Percentiles rank a stretch among this genome's conserved stretches.
Conservation (phyloP, 2,797 vertebrate genomes). For the Chaetodon trifasciatus region DNA sequence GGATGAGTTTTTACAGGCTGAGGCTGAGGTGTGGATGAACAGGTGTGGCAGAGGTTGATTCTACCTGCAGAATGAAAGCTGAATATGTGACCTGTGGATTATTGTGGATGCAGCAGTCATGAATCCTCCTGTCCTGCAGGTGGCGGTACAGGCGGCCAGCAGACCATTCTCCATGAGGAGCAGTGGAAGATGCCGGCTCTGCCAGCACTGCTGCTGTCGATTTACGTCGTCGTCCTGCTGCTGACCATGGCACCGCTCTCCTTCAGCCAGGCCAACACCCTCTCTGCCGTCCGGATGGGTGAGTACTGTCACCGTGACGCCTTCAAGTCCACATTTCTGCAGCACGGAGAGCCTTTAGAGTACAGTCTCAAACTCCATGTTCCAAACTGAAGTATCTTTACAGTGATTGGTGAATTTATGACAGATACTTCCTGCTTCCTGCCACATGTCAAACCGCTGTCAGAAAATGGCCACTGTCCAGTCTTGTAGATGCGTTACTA, state of each 20-base stretch:
- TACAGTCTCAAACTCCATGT: no score
- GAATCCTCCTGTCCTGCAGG: constrained; percentile 89
- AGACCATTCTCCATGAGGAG: constrained; percentile 98
- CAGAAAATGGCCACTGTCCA: no score
- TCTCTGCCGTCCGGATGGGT: constrained; percentile 91
- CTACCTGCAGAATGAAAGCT: not conserved
- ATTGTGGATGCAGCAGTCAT: constrained; percentile 65
- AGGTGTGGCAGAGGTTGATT: not conserved
- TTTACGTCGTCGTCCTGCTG: constrained; percentile 83
- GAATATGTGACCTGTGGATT: constrained; percentile 71
- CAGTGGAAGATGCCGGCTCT: constrained; percentile 98
- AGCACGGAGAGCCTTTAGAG: no score
- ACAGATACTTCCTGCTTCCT: no score
- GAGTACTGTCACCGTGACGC: constrained; percentile 22
- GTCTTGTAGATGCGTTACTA: no score
- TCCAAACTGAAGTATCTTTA: no score
- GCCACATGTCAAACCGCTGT: no score
- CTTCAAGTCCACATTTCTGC: no score
- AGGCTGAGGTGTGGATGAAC: no score
- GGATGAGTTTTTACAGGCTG: no score
- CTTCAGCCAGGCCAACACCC: constrained; percentile 79
- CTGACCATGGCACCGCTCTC: constrained; percentile 83
- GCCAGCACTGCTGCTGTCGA: constrained; percentile 95
- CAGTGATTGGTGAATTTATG: no score
- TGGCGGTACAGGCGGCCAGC: constrained; percentile 91